Evolutionary conservation across 2,888 invertebrate species (phyloP), one percentile per base, ranked within the genome.

Genomic region (Entomobrya proxima): DNA sequence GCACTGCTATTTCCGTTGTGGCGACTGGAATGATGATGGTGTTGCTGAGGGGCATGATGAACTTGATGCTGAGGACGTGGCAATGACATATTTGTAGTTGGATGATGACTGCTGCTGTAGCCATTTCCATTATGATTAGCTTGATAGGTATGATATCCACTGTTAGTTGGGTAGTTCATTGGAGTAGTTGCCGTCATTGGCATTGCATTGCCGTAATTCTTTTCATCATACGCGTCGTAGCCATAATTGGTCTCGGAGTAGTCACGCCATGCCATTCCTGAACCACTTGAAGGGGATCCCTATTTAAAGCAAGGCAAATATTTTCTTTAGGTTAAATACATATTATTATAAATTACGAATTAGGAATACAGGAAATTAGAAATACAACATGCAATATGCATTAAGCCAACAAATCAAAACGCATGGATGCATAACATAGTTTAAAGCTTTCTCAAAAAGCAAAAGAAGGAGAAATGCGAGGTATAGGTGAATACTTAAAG

Each of bases 211-310:
- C 77, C 90, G 15, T 85, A 74, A 30, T 96, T 96, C 90, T 96
- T 96, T 85, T 95, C 95, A 90, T 96, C 97, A 91, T 95, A 96
- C 0, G 96, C 95, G 91, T 97, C 97, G 92, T 97, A 97, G 0
- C 96, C 97, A 92, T 97, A 97, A 92, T 97, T 97, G 0, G 96
- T 96, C 67, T 91, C 91, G 0, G 96, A 95, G 91, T 97, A 97
- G 91, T 97, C 97, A 91, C 96, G 96, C 97, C 97, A 97, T 0
- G 96, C 96, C 21, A 90, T 90, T 50, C 90, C 90, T 7, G 89
- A 88, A 7, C 89, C 88, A 74, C 87, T 87, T 67, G 88, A 89
- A 27, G 88, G 88, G 37, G 89, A 88, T 15, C 87, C 88, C 89
- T 89, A 76, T 24, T 44, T 81, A 58, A 44, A 79, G 5, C 47